Evolutionary conservation across 1,140 invertebrate genomes (phyloP).

Genomic region (Cylas formicarius): DNA sequence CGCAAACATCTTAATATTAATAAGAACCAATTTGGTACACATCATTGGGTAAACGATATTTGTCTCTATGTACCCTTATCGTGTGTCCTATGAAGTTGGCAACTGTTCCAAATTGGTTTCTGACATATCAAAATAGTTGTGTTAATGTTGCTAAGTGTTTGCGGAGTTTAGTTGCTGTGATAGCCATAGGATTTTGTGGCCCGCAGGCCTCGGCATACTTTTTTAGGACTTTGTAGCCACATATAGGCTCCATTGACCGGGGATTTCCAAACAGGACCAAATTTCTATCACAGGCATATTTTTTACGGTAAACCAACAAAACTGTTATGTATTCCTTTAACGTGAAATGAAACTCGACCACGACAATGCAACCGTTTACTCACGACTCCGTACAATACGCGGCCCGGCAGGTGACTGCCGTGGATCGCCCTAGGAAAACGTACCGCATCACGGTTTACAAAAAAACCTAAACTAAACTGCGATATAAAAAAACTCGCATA

Average conservation of each 20-base stretch:
- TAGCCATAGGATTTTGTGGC: constrained; percentile 29
- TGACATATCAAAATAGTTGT: constrained; percentile 35
- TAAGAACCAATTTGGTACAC: constrained; percentile 26
- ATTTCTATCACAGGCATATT: constrained; percentile 4
- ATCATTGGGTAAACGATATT: constrained; percentile 28
- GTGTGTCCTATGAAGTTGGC: constrained; percentile 36
- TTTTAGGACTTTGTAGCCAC: constrained; percentile 32
- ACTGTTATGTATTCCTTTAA: constrained; percentile 19
- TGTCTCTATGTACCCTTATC: constrained; percentile 14
- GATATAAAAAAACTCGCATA: no score
- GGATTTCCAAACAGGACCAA: constrained; percentile 29
- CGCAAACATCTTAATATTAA: constrained; percentile 15
- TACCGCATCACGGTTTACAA: no score
- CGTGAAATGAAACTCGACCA: no score
- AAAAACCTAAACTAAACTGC: no score
- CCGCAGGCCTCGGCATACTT: constrained; percentile 27
- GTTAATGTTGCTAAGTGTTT: constrained; percentile 38
- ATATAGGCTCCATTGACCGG: constrained; percentile 15
- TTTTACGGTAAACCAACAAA: constrained; percentile 13
- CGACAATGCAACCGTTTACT: no score
- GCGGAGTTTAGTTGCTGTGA: constrained; percentile 30
- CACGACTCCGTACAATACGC: no score
- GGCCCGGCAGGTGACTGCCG: no score
- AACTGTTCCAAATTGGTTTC: constrained; percentile 33
- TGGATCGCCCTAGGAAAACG: no score